Conservation (phyloP, 2,888 invertebrate genomes). For the Darwinula stevensoni region DNA sequence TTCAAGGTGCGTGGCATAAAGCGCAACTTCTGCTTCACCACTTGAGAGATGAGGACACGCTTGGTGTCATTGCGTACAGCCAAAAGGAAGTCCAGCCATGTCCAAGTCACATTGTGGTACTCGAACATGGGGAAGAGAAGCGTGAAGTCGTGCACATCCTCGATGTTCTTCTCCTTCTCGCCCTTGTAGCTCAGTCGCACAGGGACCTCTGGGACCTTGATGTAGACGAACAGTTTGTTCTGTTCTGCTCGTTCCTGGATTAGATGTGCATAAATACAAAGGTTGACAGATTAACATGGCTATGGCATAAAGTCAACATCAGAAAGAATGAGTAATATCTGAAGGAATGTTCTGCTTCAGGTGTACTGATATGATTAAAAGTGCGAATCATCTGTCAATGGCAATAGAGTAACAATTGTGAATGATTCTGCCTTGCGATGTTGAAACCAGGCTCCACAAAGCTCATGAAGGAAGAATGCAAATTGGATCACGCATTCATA, state of each 20-base stretch:
- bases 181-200: conserved; percentile 83
- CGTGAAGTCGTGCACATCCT: conserved; percentile 77
- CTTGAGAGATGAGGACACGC: conserved; percentile 50
- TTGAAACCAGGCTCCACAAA: too few relatives aligned
- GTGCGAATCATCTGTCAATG: too few relatives aligned
- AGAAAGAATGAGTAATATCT: not conserved
- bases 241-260: conserved; percentile 77
- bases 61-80: conserved; percentile 84
- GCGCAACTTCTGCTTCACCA: conserved; percentile 76
- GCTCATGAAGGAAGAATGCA: too few relatives aligned
- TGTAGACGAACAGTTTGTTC: conserved; percentile 92
- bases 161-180: conserved; percentile 90
- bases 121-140: conserved; percentile 82
- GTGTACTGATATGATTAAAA: too few relatives aligned
- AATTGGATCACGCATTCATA: too few relatives aligned
- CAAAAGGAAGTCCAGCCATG: conserved; percentile 85
- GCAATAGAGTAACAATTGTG: too few relatives aligned
- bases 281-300: not conserved
- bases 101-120: conserved; percentile 98
- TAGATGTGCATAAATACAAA: too few relatives aligned
- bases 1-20: too few relatives aligned
- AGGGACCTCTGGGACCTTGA: conserved; percentile 71
- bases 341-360: conserved; percentile 3
- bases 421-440: too few relatives aligned
- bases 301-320: too few relatives aligned